Conservation (phyloP, 2,113 vertebrate genomes). For the Otocyon megalotis region DNA sequence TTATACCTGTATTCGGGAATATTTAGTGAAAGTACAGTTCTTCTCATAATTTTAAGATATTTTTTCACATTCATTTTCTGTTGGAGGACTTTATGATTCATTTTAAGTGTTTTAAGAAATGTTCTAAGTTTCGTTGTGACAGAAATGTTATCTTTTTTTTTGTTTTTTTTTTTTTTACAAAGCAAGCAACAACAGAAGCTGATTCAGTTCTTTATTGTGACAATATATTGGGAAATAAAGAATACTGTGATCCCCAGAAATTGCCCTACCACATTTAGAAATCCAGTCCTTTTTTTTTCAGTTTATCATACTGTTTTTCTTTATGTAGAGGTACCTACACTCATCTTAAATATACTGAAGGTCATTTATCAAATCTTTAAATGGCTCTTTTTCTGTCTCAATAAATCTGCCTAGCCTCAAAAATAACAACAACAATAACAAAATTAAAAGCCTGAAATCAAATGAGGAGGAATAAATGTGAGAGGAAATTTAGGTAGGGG, state of each 20-base stretch:
- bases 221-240: neutral
- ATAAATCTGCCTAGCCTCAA: neutral
- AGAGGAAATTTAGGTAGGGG: neutral
- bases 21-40: neutral
- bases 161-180: neutral
- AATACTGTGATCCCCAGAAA: neutral
- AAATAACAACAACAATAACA: neutral
- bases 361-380: neutral
- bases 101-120: neutral
- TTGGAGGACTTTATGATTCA: neutral
- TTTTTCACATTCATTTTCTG: neutral
- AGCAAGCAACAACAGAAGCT: neutral
- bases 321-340: neutral
- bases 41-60: neutral
- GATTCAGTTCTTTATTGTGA: neutral
- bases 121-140: neutral
- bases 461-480: neutral
- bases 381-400: neutral
- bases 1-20: neutral
- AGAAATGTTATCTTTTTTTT: neutral
- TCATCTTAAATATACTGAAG: neutral
- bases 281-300: neutral
- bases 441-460: neutral
- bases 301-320: neutral
- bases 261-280: neutral